Conservation (phyloP, 2,113 vertebrate species). For the Morone saxatilis region DNA sequence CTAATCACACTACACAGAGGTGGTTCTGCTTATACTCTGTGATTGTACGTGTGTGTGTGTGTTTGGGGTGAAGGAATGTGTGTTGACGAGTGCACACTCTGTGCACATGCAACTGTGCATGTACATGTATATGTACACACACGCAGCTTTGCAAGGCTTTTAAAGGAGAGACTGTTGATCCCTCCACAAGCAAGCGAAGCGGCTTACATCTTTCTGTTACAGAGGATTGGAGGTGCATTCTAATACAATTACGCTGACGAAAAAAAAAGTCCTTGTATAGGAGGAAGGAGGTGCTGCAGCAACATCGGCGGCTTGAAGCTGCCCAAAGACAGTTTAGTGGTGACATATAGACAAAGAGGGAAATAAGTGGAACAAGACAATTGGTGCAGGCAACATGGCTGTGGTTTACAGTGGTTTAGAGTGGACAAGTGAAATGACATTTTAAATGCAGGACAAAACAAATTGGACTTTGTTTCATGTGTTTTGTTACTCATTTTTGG, state of each 20-base stretch:
- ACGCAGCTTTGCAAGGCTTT: conserved; percentile 75
- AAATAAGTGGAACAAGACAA: conserved; percentile 67
- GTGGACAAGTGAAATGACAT: conserved; percentile 39
- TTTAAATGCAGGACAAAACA: conserved; percentile 42
- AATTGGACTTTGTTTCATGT: conserved; percentile 53
- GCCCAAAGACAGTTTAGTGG: conserved; percentile 51
- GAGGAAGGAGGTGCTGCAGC: conserved; percentile 55
- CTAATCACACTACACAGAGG: conserved; percentile 83
- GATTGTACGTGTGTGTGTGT: conserved; percentile 37
- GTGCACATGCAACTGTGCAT: conserved; percentile 17
- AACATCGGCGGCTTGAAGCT: conserved; percentile 58
- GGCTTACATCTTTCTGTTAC: conserved; percentile 78
- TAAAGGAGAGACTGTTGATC: conserved; percentile 78
- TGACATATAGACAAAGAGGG: conserved; percentile 49
- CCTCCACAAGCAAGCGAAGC: conserved; percentile 75
- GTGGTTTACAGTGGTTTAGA: conserved; percentile 24
- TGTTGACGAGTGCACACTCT: conserved; percentile 21
- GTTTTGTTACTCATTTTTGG: conserved; percentile 33
- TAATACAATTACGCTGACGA: conserved; percentile 81
- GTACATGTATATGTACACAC: conserved; percentile 36
- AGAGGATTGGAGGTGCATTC: conserved; percentile 78
- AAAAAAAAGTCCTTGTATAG: conserved; percentile 65
- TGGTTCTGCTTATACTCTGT: conserved; percentile 67
- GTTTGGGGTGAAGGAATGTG: conserved; percentile 50
- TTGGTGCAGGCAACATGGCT: conserved; percentile 50